Base-by-base conservation (phyloP, 2,888 invertebrate species). In the Drosophila sordidula region DNA sequence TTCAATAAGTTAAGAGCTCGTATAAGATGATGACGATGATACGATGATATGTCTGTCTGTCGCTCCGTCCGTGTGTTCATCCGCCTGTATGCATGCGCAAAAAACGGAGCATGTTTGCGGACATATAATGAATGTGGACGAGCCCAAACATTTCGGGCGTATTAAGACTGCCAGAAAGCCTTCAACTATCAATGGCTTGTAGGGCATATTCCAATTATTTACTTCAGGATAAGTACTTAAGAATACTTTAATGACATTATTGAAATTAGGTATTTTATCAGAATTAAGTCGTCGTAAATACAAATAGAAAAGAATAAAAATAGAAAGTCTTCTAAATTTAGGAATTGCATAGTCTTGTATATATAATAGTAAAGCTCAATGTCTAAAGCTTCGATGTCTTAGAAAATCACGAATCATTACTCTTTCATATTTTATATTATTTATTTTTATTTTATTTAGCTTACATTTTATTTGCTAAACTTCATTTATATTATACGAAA, bases 31-130 rank as follows among this genome's bases (percentile, higher is more conserved):
- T 62, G 50, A 58, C 42, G 55, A 39, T 75, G 36, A 69, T 58
- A 70, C 42, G 55, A 39, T 75, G 36, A 63, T 58, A 70, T 38
- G 42, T 39, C 6, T 34, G 36, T 25, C 22, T 18, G 45, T 38
- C 47, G 18, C 22, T n/a, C 22, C n/a, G 41, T 45, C 42, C 25
- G 56, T 25, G 34, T 38, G 57, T 32, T 41, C 39, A 38, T 54
- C 51, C 25, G 59, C 14, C 22, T 38, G 26, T 36, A 36, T 18
- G 41, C 69, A 68, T 69, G 44, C 36, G 68, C 65, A 52, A 62
- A 66, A 70, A 71, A 39, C 78, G 55, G 52, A 71, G 65, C 81
- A 71, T 55, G 81, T 61, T 82, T 80, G 69, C 82, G 87, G 82
- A 87, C 84, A 72, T 69, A 42, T 80, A 80, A 46, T 70, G 38